Base-by-base conservation (phyloP, 2,113 vertebrate species). In the Hoplias malabaricus region DNA sequence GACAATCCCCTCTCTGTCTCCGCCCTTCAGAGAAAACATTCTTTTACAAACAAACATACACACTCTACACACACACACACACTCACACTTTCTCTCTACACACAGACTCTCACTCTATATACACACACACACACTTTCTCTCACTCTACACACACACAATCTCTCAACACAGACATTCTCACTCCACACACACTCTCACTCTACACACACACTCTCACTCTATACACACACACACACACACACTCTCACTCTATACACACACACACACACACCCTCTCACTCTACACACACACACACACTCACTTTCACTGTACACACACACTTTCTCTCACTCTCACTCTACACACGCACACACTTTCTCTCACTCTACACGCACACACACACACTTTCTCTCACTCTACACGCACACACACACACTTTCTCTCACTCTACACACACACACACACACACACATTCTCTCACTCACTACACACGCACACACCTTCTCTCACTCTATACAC, bases 61-160 rank as follows among this genome's bases (percentile, higher is more conserved):
- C 36, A 38, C 36, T 38, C 40, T 5, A 1, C 46, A 50, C 46
- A 50, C 1, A 6, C 57, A 61, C 31, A 7, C 1, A n/a, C 19
- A 50, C 13, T n/a, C 13, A n/a, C 19, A n/a, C 46, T n/a, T n/a
- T 5, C 10, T 6, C 46, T n/a, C 19, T n/a, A 50, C 46, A 50
- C 19, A 50, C 19, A 46, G 2, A 46, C 14, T 5, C 3, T 42
- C 3, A 42, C 3, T 5, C 8, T 42, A 11, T 10, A 2, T 4
- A 46, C 43, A 16, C 43, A 46, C 6, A 16, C 43, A 95, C 96
- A 95, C 89, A 97, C 95, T 96, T 94, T 90, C 96, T 95, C 96
- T 95, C 89, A 97, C 95, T 96, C 94, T 90, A 95, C 95, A 83
- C 95, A n/a, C n/a, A n/a, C n/a, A n/a, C n/a, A n/a, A n/a, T n/a